Evolutionary conservation across 2,888 invertebrate genomes (phyloP), one percentile per base, ranked within the genome.

Genomic region (Meganola albula): DNA sequence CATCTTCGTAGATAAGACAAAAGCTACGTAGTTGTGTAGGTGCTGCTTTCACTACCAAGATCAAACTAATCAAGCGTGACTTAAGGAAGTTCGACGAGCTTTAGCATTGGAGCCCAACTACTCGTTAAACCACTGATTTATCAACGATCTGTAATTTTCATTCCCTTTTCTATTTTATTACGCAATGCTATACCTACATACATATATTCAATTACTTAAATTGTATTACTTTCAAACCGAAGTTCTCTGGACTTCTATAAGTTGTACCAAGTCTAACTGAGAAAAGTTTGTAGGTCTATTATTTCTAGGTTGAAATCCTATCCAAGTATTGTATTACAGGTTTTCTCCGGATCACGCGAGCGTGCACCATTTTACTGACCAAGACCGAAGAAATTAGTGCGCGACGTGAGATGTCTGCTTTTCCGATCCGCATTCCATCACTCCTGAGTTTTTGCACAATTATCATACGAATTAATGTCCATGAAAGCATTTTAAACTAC

Each of bases 361-460:
- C 67, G 65, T 72, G 69, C 72, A 61, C 76, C 69, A 73, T 72
- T 72, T 74, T 71, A 73, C 73, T 66, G 63, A 43, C 65, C 63
- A 68, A 69, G 63, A 61, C 59, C 70, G 74, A 73, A 58, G 64
- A 83, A 84, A 84, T 80, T 74, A 79, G 83, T 82, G 80, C 84
- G 74, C 66, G 77, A 83, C 79, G 83, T 62, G 62, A 65, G 63
- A 52, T 58, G 58, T 58, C 63, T 64, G 63, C 63, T 70, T 71
- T 74, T 74, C 69, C 72, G 70, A 82, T 84, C 84, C 84, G 84
- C 84, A 85, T 85, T 82, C 84, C 77, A 63, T 60, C 54, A 50
- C 66, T 49, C 54, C 46, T 51, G 41, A 45, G 51, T 75, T 75
- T 68, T 63, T 63, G 52, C 51, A 63, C 63, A 70, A 70, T 71